Evolutionary conservation across 2,797 vertebrate species (phyloP), one percentile per base, ranked within the genome.

Genomic region (Lepilemur septentrionalis): DNA sequence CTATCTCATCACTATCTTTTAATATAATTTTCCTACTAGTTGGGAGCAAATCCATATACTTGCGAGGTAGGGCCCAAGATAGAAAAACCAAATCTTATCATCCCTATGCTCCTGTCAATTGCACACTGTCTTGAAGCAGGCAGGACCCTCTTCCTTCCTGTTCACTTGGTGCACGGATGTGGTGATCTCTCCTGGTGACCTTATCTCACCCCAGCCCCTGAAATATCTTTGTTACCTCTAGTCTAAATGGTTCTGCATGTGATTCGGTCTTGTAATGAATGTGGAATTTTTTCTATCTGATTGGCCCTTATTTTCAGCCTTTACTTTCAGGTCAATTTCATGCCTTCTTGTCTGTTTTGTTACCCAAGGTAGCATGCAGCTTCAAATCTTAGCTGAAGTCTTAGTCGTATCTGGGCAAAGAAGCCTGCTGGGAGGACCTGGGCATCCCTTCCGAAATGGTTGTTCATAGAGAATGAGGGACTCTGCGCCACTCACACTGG

Each of bases 101-200:
- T 50, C 20, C 15, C 3, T 35, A 1, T 35, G 6, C 22, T 87
- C 50, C 22, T 48, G 46, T 43, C 70, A 87, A 1, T n/a, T 15
- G 4, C 12, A 38, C 0, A 1, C 7, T 82, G 41, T 55, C 38
- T 32, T 7, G 43, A 65, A 35, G 41, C n/a, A 78, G n/a, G 12
- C 9, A 22, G 57, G 20, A 52, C 0, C 2, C 9, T 4, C 14
- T 32, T 12, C 3, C 1, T 32, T 35, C 13, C 43, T 13, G 0
- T 48, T 92, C 32, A 61, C 30, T 81, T 23, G 20, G 35, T 18
- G 28, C 15, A 61, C 7, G 28, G 46, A 76, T 70, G 17, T 78
- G 35, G 50, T 35, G 30, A 59, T 91, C 17, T 59, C 28, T 52
- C 63, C 65, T 63, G 30, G 35, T 55, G 48, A 79, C 14, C 15